A percentile compares a stretch with the other conserved stretches of the same genome.
phyloP scores from a whole-genome alignment of 2,888 invertebrate species.

The Protonemura montana region DNA sequence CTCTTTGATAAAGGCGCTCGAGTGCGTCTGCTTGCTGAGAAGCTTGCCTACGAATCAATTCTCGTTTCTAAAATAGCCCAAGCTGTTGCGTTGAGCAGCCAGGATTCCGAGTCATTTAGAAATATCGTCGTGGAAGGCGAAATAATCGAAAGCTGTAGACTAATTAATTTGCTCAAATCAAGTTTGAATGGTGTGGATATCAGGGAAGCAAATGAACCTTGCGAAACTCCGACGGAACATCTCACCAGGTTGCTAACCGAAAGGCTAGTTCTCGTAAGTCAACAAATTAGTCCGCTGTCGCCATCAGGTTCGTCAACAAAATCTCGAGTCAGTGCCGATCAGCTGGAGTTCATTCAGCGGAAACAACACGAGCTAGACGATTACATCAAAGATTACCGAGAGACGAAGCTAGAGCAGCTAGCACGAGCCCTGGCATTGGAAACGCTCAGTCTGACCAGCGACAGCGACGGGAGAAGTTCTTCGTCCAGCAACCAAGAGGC shows the following conservation, averaged over 20 bases:
- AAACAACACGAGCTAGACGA: conserved; percentile 70
- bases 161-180: conserved; percentile 74
- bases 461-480: conserved; percentile 49
- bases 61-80: conserved; percentile 74
- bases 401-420: conserved; percentile 72
- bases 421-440: conserved; percentile 75
- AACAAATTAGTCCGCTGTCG: conserved; percentile 64
- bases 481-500: conserved; percentile 18
- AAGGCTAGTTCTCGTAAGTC: conserved; percentile 58
- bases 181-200: conserved; percentile 67
- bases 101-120: conserved; percentile 67
- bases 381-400: conserved; percentile 71
- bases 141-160: conserved; percentile 73
- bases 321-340: conserved; percentile 32
- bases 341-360: conserved; percentile 59
- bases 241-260: conserved; percentile 79
- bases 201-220: conserved; percentile 59
- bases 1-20: conserved; percentile 73
- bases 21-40: conserved; percentile 77
- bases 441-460: conserved; percentile 66
- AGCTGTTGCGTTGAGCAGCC: conserved; percentile 66
- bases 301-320: conserved; percentile 49
- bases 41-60: conserved; percentile 81
- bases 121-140: conserved; percentile 63
- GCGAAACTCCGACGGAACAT: conserved; percentile 68